These are phyloP conservation scores for Temnothorax nylanderi DNA, from an alignment of 1,140 invertebrate genomes.

Conservation along the genomic window DNA sequence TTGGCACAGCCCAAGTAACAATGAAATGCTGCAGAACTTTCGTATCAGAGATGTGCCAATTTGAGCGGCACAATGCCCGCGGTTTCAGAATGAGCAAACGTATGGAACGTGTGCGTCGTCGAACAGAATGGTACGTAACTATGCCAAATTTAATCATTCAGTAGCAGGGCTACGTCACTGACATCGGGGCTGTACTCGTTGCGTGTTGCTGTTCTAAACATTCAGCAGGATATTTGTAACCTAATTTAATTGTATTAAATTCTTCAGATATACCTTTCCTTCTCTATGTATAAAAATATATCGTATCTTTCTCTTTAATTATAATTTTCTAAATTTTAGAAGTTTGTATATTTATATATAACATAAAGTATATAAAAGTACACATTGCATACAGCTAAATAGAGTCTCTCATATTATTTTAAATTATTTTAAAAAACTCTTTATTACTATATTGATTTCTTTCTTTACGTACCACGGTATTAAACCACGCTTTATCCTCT, in stretches of 20 bases:
- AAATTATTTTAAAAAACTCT: not conserved
- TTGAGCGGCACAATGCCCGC: slow-evolving; percentile 76
- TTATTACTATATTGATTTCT: not conserved
- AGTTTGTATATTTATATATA: not conserved
- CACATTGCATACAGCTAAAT: not conserved
- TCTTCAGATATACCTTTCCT: not conserved
- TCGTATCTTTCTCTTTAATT: not conserved
- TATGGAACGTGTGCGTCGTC: slow-evolving; percentile 60
- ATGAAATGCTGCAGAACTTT: slow-evolving; percentile 76
- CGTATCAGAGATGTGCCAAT: slow-evolving; percentile 81
- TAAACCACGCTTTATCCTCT: not conserved
- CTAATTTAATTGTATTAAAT: not conserved
- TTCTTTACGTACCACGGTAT: not conserved
- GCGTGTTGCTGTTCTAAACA: not conserved
- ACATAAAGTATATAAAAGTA: not conserved
- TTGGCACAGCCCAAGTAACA: slow-evolving; percentile 66
- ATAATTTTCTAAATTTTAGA: not conserved
- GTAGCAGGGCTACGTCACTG: slow-evolving; percentile 51
- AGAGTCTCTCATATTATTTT: not conserved
- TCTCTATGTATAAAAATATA: not conserved
- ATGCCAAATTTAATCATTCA: slow-evolving; percentile 76
- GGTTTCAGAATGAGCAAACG: slow-evolving; percentile 74
- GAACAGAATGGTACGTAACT: slow-evolving; percentile 66
- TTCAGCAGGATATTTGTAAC: not conserved
- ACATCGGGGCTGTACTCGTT: slow-evolving; percentile 23